Evolutionary conservation across 2,113 vertebrate genomes (phyloP), one percentile per base, ranked within the genome.

Genomic region (Caranx melampygus): DNA sequence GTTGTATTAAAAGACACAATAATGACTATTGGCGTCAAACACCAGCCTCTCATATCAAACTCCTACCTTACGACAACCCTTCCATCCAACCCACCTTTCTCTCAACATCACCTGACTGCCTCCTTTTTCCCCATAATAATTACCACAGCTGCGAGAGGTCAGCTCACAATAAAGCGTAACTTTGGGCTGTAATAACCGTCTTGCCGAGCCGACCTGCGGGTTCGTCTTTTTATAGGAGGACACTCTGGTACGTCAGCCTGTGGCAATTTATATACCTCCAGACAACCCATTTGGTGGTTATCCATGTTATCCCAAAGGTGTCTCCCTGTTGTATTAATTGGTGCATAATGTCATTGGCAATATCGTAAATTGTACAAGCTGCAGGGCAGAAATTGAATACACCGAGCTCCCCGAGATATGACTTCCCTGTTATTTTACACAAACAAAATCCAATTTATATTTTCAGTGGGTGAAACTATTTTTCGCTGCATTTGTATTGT

Each of bases 401-500:
- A 52, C 42, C 16, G 69, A 79, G 72, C 66, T 61, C 12, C 18
- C n/a, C 7, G 68, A 66, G 54, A 42, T 33, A 16, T 63, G 35
- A 44, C 40, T 42, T 20, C 18, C 26, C 14, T 34, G 21, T 62
- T 64, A 40, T 49, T 83, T 64, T 64, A 51, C 26, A 68, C 63
- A 57, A 26, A 33, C 20, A 34, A 70, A 40, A 66, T 76, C 15
- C 13, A 66, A 71, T 71, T 54, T 55, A 26, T 40, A 31, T 49
- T 18, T 42, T 15, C 6, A 47, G 26, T 2, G 14, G 21, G 18
- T 8, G 51, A 14, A 35, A 12, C 62, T 34, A 34, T 58, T 55
- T 33, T 40, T 16, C 14, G 26, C n/a, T 33, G 37, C 42, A 21
- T 68, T 63, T 35, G 26, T 45, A 0, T 7, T 13, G 3, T 16